These are phyloP conservation scores for cattle (Bos taurus) DNA, from an alignment of 2,113 vertebrate genomes.

Conservation along the genomic window ARS-UCD2.0 NC_037345.1:35786501-35787000, in stretches of 20 bases:
- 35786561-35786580: not conserved
- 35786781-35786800: not conserved
- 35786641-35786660: not conserved
- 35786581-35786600: not conserved
- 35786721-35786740: not conserved
- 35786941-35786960: not conserved
- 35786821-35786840: not conserved
- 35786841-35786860: not conserved
- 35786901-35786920: not conserved
- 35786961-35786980: not conserved
- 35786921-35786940: not conserved
- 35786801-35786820: not conserved
- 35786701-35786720: not conserved
- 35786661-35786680: not conserved
- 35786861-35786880: not conserved
- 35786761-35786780: not conserved
- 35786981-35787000: not conserved
- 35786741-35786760: not conserved
- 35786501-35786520: not conserved
- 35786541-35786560: not conserved
- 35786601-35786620: not conserved
- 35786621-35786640: not conserved
- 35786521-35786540: not conserved
- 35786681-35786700: not conserved
- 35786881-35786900: not conserved